A percentile compares a stretch with the other conserved stretches of the same genome.
These are phyloP conservation scores for Nephrotoma flavescens DNA, from an alignment of 2,888 invertebrate genomes.

Conservation along the genomic window DNA sequence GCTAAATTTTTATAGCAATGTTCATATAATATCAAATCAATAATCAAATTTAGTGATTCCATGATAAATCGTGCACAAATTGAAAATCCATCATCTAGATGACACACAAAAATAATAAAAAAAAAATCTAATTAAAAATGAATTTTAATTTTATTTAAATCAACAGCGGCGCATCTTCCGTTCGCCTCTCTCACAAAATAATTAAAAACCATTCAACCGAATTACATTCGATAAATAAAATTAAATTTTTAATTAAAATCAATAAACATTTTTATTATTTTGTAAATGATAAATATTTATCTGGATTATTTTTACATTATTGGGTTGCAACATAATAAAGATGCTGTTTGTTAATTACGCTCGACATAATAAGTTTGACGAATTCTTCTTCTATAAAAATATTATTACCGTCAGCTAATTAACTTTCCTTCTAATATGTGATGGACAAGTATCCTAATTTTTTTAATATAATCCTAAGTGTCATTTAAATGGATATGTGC, in stretches of 20 bases:
- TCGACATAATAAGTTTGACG: not conserved
- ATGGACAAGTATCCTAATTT: not conserved
- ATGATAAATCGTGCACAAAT: not conserved
- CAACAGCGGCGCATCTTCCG: not conserved
- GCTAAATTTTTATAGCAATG: too few species aligned
- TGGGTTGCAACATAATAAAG: not conserved
- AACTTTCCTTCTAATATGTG: not conserved
- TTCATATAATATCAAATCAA: not conserved
- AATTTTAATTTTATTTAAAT: not conserved
- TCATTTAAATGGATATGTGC: not conserved
- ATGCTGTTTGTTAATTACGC: not conserved
- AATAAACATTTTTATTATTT: not conserved
- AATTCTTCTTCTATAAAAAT: not conserved
- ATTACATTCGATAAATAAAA: not conserved
- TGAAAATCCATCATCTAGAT: not conserved
- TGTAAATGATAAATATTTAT: not conserved
- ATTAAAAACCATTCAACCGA: not conserved
- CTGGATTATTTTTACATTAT: not conserved
- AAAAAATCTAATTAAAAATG: not conserved
- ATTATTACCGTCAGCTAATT: not conserved
- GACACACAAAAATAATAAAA: not conserved
- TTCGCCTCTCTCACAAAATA: not conserved
- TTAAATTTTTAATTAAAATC: not conserved
- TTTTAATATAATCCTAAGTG: not conserved
- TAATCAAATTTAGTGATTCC: not conserved